A percentile compares a stretch with the other conserved stretches of the same genome.
These are phyloP conservation scores for Phortica magna DNA, from an alignment of 2,888 invertebrate genomes.

Conservation along the genomic window DNA sequence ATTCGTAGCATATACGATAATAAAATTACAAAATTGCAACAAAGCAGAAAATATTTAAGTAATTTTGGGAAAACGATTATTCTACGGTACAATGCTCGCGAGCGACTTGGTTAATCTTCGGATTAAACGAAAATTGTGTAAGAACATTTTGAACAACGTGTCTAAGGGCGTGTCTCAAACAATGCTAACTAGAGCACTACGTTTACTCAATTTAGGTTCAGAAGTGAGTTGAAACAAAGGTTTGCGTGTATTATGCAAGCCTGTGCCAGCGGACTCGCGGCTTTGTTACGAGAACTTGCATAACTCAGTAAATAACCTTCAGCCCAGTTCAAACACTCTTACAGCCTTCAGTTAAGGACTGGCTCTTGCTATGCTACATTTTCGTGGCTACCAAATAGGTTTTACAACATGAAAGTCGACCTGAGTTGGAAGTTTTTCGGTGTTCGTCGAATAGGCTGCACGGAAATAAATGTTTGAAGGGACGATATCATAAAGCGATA, in stretches of 20 bases:
- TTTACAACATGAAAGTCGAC: conserved; percentile 63
- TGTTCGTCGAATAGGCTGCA: conserved; percentile 25
- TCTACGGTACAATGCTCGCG: no score
- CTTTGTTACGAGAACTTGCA: conserved; percentile 65
- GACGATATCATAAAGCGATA: conserved; percentile 63
- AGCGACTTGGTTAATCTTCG: not conserved
- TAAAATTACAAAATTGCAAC: conserved; percentile 56
- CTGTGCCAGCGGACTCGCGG: conserved; percentile 37
- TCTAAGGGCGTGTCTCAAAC: conserved; percentile 43
- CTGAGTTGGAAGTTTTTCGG: conserved; percentile 40
- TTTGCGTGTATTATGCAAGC: conserved; percentile 66
- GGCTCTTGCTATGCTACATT: conserved; percentile 56
- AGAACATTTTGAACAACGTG: conserved; percentile 42
- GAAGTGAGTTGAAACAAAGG: conserved; percentile 53
- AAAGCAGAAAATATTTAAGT: conserved; percentile 23
- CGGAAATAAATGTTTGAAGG: conserved; percentile 65
- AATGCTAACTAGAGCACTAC: conserved; percentile 63
- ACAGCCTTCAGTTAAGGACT: conserved; percentile 22
- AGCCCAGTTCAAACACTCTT: not conserved
- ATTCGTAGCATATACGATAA: conserved; percentile 34
- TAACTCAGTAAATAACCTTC: conserved; percentile 51
- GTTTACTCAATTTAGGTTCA: conserved; percentile 41
- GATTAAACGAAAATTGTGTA: conserved; percentile 66
- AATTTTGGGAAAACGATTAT: no score
- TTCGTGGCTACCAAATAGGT: conserved; percentile 67